Base-by-base conservation (phyloP, 2,888 invertebrate species). In the Conus canariensis region DNA sequence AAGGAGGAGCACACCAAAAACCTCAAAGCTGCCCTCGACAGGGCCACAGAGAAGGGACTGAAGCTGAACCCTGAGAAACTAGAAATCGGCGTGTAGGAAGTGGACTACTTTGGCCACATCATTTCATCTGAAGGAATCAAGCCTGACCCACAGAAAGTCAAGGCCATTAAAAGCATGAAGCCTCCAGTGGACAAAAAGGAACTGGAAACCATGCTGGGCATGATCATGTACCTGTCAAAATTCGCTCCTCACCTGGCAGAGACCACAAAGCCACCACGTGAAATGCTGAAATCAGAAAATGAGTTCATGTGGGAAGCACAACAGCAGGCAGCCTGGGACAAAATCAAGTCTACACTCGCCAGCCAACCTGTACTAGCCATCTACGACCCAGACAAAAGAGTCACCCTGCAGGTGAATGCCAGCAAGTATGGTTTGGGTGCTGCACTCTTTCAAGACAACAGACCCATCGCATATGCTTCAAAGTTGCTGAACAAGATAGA, bases 81-180 rank as follows among this genome's bases (percentile, higher is more conserved):
- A 0, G 82, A 83, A 16, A 88, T 92, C 45, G 91, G 91, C 5
- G 10, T 88, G 6, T 82, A 70, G 3, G n/a, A 58, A 22, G 70
- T 92, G 14, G 90, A 88, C 25, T 92, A 90, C 88, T 83, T 92
- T n/a, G 92, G 92, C 3, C 91, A 92, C 30, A 85, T 92, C 85
- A 90, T 92, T 30, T 30, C 82, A 60, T 2, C 25, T 12, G 30
- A 88, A 64, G 82, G 82, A 16, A 14, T 82, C 16, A 60, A 60
- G 82, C 56, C 60, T 25, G 90, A 88, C 77, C 88, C 88, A 30
- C 16, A 8, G 0, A 88, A 88, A 16, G 82, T 82, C 4, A 14
- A 30, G 10, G 88, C 88, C 25, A 82, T 82, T 4, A 9, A 9
- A 0, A 82, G 64, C 30, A n/a, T 82, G n/a, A 82, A 82, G 16